Conservation (phyloP, 2,888 invertebrate species). For the Limnephilus auricula region DNA sequence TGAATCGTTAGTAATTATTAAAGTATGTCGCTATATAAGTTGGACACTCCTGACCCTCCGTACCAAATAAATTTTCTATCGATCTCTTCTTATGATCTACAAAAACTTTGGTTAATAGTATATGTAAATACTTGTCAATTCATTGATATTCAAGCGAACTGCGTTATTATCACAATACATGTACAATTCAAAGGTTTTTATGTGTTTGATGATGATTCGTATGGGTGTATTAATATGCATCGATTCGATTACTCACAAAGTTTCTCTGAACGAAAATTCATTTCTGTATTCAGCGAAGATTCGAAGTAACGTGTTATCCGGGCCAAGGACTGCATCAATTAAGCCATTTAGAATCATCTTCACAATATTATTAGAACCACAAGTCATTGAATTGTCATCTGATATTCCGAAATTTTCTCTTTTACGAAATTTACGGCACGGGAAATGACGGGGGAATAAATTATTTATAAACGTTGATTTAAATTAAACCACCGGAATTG, state of each 20-base stretch:
- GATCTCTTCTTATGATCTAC: no score
- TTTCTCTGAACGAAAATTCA: neutral
- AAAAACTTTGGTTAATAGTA: no score
- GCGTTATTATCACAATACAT: neutral
- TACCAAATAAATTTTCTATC: no score
- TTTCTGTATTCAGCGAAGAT: neutral
- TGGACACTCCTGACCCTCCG: no score
- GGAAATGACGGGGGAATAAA: slow-evolving; percentile 15
- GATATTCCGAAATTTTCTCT: neutral
- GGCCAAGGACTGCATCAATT: neutral
- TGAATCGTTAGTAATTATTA: no score
- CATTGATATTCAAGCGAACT: neutral
- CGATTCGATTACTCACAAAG: neutral
- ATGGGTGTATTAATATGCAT: neutral
- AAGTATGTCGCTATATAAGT: no score
- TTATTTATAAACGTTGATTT: neutral
- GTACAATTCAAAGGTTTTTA: no score
- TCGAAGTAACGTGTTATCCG: neutral
- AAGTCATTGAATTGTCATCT: neutral
- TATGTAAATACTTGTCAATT: neutral
- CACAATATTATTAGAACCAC: neutral
- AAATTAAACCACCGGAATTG: neutral
- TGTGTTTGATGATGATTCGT: neutral
- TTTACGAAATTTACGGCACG: slow-evolving; percentile 27
- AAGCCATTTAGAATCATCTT: neutral